Conservation (phyloP, 2,888 invertebrate species). For the Scelioninae gen. 1 region DNA sequence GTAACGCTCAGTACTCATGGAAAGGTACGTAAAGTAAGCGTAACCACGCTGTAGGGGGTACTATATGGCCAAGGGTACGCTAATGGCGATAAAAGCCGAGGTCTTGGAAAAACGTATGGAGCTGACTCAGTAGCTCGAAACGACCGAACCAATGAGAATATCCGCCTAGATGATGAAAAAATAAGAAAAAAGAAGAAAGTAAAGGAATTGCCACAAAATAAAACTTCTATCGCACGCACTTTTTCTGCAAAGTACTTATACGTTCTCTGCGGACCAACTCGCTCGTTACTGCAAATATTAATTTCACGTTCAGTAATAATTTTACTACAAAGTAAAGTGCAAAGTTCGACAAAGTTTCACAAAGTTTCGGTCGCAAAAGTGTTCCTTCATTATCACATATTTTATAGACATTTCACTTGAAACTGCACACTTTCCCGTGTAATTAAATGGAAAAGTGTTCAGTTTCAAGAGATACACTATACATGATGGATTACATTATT, state of each 20-base stretch:
- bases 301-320: slow-evolving; percentile 9
- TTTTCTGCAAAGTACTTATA: slow-evolving; percentile 27
- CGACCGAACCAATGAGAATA: slow-evolving; percentile 52
- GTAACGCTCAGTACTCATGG: slow-evolving; percentile 49
- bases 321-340: too few species aligned
- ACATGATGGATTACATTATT: too few species aligned
- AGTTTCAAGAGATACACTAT: too few species aligned
- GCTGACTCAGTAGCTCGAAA: slow-evolving; percentile 50
- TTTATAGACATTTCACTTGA: too few species aligned
- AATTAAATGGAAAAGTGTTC: too few species aligned
- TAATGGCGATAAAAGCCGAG: slow-evolving; percentile 65
- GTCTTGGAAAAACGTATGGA: slow-evolving; percentile 58
- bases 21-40: slow-evolving; percentile 62
- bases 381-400: too few species aligned
- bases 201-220: slow-evolving; percentile 31
- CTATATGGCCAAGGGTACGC: slow-evolving; percentile 59
- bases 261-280: too few species aligned
- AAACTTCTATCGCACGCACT: slow-evolving; percentile 47
- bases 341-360: too few species aligned
- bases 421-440: too few species aligned
- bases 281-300: slow-evolving; percentile 12
- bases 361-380: too few species aligned
- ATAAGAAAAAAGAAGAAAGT: too few species aligned
- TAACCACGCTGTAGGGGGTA: slow-evolving; percentile 52
- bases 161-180: slow-evolving; percentile 30